Conservation (phyloP, 2,888 invertebrate genomes). For the Melinaea marsaeus region DNA sequence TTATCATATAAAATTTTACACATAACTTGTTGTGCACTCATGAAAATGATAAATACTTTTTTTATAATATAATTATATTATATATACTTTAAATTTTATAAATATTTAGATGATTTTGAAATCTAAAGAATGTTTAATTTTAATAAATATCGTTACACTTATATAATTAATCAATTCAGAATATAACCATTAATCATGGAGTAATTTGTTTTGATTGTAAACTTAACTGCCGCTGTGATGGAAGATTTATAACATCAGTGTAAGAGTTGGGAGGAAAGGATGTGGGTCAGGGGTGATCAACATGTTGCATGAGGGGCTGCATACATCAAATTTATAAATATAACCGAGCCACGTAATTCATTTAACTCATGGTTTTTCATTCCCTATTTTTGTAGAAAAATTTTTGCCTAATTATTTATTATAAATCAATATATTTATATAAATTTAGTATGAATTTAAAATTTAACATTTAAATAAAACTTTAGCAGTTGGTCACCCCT, state of each 20-base stretch:
- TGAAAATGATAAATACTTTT: too few relatives aligned
- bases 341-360: too few relatives aligned
- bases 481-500: background rate
- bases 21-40: too few relatives aligned
- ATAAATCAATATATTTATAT: background rate
- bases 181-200: constrained; percentile 31
- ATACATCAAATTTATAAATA: background rate
- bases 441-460: background rate
- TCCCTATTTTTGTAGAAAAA: background rate
- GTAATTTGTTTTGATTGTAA: constrained; percentile 36
- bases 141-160: background rate
- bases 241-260: constrained; percentile 4
- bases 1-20: too few relatives aligned
- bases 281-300: background rate
- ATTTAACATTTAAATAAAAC: too few relatives aligned
- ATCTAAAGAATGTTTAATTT: background rate
- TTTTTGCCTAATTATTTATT: too few relatives aligned
- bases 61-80: background rate
- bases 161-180: background rate
- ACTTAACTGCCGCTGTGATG: background rate
- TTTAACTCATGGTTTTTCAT: too few relatives aligned
- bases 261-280: background rate
- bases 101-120: background rate
- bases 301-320: background rate
- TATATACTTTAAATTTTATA: background rate